phyloP scores from a whole-genome alignment of 2,888 invertebrate genomes.

The Drosophila diplacantha region DNA sequence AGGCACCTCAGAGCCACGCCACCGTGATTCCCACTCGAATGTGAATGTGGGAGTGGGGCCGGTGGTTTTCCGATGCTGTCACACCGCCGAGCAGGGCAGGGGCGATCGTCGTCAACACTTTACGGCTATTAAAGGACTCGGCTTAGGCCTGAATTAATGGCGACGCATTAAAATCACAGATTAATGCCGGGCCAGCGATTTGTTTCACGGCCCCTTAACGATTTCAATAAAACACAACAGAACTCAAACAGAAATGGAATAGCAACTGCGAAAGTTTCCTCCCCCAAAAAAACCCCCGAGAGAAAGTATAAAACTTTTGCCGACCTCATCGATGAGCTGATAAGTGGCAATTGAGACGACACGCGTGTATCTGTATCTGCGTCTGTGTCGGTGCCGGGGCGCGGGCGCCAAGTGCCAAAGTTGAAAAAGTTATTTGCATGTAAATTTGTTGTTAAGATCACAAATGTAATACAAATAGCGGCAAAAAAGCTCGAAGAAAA shows the following conservation, averaged over 20 bases:
- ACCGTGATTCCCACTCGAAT: constrained; percentile 17
- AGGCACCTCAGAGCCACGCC: constrained; percentile 38
- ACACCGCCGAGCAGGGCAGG: constrained; percentile 26
- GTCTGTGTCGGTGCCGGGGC: constrained; percentile 6
- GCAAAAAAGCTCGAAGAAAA: constrained; percentile 33
- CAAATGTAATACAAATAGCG: constrained; percentile 64
- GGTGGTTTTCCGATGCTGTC: constrained; percentile 25
- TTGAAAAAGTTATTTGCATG: constrained; percentile 72
- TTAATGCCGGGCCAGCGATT: constrained; percentile 55
- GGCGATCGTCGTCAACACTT: constrained; percentile 45
- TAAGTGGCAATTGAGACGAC: constrained; percentile 67
- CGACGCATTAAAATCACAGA: constrained; percentile 60
- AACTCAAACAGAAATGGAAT: constrained; percentile 27
- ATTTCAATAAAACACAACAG: constrained; percentile 44
- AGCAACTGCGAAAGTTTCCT: constrained; percentile 38
- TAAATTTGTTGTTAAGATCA: constrained; percentile 67
- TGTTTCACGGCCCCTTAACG: constrained; percentile 25
- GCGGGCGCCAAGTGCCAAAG: constrained; percentile 55
- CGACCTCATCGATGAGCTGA: constrained; percentile 69
- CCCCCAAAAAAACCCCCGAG: constrained; percentile 3
- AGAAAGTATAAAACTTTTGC: constrained; percentile 40
- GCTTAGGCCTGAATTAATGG: constrained; percentile 61
- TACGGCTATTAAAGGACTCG: constrained; percentile 58
- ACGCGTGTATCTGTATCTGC: constrained; percentile 31
- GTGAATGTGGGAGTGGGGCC: constrained; percentile 1